These are phyloP conservation scores for Hypselothyrea guttata DNA, from an alignment of 2,888 invertebrate genomes.

Conservation along the genomic window DNA sequence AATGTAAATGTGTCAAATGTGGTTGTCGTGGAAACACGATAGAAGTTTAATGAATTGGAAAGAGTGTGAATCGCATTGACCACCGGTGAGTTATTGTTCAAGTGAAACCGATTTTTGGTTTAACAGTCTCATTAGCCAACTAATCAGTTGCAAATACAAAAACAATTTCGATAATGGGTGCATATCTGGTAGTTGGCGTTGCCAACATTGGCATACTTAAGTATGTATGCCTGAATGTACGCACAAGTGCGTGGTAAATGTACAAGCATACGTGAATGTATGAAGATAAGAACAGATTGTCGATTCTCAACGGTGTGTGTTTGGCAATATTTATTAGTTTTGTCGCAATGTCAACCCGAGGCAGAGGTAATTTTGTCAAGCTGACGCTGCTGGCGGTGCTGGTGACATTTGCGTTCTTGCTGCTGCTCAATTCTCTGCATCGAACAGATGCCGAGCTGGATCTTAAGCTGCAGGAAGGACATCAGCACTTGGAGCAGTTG, in stretches of 20 bases:
- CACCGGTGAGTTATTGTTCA: background rate
- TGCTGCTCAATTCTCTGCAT: constrained; percentile 36
- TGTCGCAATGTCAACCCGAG: constrained; percentile 52
- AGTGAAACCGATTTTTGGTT: constrained; percentile 17
- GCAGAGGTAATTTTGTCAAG: constrained; percentile 35
- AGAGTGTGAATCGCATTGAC: background rate
- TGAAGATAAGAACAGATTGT: constrained; percentile 1
- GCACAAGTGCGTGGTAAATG: background rate
- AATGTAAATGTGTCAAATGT: too few species aligned
- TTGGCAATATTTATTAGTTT: constrained; percentile 46
- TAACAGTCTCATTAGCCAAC: constrained; percentile 22
- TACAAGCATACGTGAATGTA: constrained; percentile 17
- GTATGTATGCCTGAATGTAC: too few species aligned
- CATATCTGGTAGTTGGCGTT: too few species aligned
- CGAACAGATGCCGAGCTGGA: constrained; percentile 1
- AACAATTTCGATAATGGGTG: constrained; percentile 23
- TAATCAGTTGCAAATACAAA: constrained; percentile 12
- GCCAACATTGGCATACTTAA: too few species aligned
- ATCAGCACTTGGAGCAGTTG: background rate
- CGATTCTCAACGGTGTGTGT: background rate
- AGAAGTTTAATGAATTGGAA: constrained; percentile 3
- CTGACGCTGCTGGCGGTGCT: constrained; percentile 38
- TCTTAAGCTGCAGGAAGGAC: too few species aligned
- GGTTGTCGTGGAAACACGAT: too few species aligned
- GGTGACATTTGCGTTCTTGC: constrained; percentile 31